A percentile compares a stretch with the other conserved stretches of the same genome.
Evolutionary conservation across 1,140 invertebrate genomes (phyloP).

Genomic region (Cydia strobilella): DNA sequence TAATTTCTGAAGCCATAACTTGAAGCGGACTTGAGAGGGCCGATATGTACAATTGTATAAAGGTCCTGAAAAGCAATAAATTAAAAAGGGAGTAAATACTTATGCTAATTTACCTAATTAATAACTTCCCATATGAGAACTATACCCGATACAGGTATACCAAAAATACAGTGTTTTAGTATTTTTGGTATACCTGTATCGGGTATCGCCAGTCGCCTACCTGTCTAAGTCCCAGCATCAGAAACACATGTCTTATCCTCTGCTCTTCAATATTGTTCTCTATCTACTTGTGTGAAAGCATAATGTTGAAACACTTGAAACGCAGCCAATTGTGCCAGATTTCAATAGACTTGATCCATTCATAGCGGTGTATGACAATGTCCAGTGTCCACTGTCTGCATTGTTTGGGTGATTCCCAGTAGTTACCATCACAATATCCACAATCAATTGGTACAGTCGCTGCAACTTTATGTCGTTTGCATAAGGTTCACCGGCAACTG

Average conservation of each 20-base stretch:
- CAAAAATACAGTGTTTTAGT: too few relatives aligned
- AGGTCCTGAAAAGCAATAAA: too few relatives aligned
- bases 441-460: background rate
- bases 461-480: background rate
- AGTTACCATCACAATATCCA: background rate
- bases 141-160: too few relatives aligned
- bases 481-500: background rate
- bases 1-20: too few relatives aligned
- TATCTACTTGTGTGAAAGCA: background rate
- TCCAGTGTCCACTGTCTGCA: slow-evolving; percentile 42
- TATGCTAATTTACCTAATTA: too few relatives aligned
- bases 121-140: too few relatives aligned
- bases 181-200: too few relatives aligned
- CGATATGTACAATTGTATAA: too few relatives aligned
- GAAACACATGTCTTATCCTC: background rate
- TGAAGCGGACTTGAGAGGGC: too few relatives aligned
- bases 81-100: too few relatives aligned
- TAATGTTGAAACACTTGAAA: background rate
- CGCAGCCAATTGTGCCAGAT: slow-evolving; percentile 52
- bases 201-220: slow-evolving; percentile 40
- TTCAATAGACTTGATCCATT: slow-evolving; percentile 69
- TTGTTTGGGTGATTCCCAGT: slow-evolving; percentile 42
- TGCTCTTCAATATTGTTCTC: background rate
- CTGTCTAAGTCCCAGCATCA: background rate
- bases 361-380: slow-evolving; percentile 60